Conservation (phyloP, 2,888 invertebrate genomes). For the Dryomyza anilis region DNA sequence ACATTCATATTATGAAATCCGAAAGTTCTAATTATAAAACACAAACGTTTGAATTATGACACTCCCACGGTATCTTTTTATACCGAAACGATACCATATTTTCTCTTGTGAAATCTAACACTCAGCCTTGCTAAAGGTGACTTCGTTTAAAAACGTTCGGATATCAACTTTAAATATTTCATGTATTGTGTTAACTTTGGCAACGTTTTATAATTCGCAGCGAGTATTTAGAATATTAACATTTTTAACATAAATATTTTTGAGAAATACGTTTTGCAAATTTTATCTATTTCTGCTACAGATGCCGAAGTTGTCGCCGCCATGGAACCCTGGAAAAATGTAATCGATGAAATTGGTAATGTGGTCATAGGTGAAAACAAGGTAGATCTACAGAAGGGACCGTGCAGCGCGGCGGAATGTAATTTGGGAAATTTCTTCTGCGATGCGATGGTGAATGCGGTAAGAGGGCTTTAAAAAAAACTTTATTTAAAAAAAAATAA, state of each 20-base stretch:
- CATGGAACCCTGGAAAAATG: constrained; percentile 67
- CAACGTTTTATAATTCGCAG: too few species aligned
- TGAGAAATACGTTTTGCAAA: background rate
- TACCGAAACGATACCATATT: too few species aligned
- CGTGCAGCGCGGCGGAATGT: constrained; percentile 70
- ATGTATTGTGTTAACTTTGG: too few species aligned
- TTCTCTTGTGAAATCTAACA: too few species aligned
- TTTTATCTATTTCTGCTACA: constrained; percentile 59
- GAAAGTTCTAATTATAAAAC: too few species aligned
- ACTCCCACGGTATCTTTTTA: too few species aligned
- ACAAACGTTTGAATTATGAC: too few species aligned
- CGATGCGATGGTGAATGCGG: constrained; percentile 72
- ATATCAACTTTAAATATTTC: too few species aligned
- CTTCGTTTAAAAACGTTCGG: too few species aligned
- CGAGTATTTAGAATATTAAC: too few species aligned
- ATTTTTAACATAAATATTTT: background rate
- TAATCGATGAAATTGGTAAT: constrained; percentile 65
- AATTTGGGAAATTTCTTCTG: constrained; percentile 76
- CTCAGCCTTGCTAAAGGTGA: too few species aligned
- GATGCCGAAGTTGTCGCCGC: constrained; percentile 68
- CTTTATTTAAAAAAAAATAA: constrained; percentile 53
- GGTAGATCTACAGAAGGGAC: constrained; percentile 65
- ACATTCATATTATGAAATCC: too few species aligned
- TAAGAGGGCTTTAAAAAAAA: constrained; percentile 55
- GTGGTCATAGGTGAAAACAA: constrained; percentile 66